Percentiles rank a stretch among this genome's conserved stretches.
Conservation (phyloP, 1,140 invertebrate genomes). For the Bradynema listronoti region DNA sequence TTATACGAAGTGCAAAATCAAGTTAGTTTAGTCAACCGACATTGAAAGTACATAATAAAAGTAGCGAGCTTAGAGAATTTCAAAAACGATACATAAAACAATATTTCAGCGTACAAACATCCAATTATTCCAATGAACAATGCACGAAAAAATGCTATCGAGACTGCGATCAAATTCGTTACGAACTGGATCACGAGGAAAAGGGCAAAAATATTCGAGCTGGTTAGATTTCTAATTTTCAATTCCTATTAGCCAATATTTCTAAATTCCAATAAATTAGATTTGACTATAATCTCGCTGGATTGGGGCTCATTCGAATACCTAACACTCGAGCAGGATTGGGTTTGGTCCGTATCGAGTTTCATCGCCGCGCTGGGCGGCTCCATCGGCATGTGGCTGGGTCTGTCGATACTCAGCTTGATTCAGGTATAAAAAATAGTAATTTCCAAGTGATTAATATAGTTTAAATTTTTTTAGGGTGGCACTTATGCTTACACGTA, state of each 20-base stretch:
- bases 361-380: conserved; percentile 45
- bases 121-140: conserved; percentile 46
- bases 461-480: conserved; percentile 35
- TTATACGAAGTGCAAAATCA: conserved; percentile 30
- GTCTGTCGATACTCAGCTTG: conserved; percentile 42
- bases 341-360: conserved; percentile 42
- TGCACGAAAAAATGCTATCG: conserved; percentile 50
- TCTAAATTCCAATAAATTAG: conserved; percentile 11
- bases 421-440: conserved; percentile 38
- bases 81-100: not conserved
- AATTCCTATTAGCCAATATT: too few relatives aligned
- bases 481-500: conserved; percentile 50
- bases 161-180: conserved; percentile 52
- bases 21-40: conserved; percentile 23
- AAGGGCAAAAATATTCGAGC: conserved; percentile 47
- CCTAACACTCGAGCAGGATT: conserved; percentile 49
- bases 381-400: conserved; percentile 47
- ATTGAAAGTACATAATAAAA: not conserved
- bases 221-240: conserved; percentile 23
- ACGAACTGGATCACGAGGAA: conserved; percentile 42
- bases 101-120: conserved; percentile 37
- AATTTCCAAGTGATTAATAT: not conserved
- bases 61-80: not conserved
- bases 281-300: conserved; percentile 47
- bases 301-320: conserved; percentile 56